These are phyloP conservation scores for Halichondria panicea DNA, from an alignment of 37 sponge, comb jelly and placozoan genomes.

Conservation along the genomic window DNA sequence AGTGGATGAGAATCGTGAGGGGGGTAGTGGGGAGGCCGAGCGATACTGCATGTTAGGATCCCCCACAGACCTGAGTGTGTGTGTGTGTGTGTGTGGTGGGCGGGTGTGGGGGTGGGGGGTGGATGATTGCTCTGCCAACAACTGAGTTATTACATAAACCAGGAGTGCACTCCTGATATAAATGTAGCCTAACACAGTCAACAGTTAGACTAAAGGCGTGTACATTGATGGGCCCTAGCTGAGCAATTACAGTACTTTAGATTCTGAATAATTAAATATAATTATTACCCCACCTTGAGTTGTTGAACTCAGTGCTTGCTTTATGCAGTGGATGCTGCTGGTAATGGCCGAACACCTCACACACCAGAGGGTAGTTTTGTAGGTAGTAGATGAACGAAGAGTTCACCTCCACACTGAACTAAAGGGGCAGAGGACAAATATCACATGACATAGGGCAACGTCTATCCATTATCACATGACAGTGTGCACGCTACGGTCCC, in stretches of 20 bases:
- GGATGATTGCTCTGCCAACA: background rate
- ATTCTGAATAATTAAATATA: background rate
- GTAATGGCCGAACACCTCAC: conserved; percentile 92
- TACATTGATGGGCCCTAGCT: too few relatives aligned
- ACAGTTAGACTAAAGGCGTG: too few relatives aligned
- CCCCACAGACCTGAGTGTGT: conserved; percentile 9
- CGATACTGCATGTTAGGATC: conserved; percentile 1
- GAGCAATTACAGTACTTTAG: background rate
- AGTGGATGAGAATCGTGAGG: conserved; percentile 19
- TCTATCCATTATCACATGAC: background rate
- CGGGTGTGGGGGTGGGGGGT: background rate
- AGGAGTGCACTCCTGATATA: background rate
- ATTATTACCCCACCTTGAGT: background rate
- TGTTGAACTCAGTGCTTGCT: conserved; percentile 58
- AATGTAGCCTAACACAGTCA: too few relatives aligned
- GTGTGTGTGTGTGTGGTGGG: background rate
- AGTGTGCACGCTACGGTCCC: background rate
- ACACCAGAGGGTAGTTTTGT: conserved; percentile 64
- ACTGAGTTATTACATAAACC: background rate
- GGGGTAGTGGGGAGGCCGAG: conserved; percentile 46
- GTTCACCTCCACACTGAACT: conserved; percentile 68
- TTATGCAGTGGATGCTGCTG: conserved; percentile 82
- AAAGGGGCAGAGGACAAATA: background rate
- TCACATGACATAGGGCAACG: background rate
- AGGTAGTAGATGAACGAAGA: conserved; percentile 63